These are phyloP conservation scores for Trichonephila clavata DNA, from an alignment of 1,140 invertebrate species.

Conservation along the genomic window DNA sequence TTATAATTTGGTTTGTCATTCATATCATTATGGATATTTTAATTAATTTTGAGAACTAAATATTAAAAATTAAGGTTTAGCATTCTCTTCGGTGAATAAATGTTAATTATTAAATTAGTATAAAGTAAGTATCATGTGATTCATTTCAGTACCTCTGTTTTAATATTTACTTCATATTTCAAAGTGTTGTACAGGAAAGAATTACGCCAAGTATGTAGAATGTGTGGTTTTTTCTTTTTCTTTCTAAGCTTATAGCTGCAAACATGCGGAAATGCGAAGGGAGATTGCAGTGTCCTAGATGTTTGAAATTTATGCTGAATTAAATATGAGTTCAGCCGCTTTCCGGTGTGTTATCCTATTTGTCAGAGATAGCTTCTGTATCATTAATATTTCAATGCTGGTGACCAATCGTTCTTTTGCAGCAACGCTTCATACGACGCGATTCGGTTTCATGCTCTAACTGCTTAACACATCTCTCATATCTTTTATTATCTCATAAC, in stretches of 20 bases:
- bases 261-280: conserved; percentile 14
- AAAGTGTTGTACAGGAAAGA: too few species aligned
- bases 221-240: too few species aligned
- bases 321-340: conserved; percentile 38
- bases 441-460: conserved; percentile 59
- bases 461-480: conserved; percentile 15
- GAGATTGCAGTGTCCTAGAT: conserved; percentile 18
- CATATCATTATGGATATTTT: too few species aligned
- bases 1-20: too few species aligned
- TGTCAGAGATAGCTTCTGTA: neutral
- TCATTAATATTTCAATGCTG: conserved; percentile 23
- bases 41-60: too few species aligned
- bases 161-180: too few species aligned
- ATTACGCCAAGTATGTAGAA: too few species aligned
- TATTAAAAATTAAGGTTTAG: too few species aligned
- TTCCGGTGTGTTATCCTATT: conserved; percentile 41
- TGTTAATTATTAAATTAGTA: too few species aligned
- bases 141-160: too few species aligned
- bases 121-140: too few species aligned
- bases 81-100: too few species aligned
- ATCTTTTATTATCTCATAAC: neutral
- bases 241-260: neutral
- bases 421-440: conserved; percentile 26
- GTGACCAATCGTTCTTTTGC: conserved; percentile 30
- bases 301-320: conserved; percentile 18